Conservation (phyloP, 1,140 invertebrate species). For the Drosophila lini region DNA sequence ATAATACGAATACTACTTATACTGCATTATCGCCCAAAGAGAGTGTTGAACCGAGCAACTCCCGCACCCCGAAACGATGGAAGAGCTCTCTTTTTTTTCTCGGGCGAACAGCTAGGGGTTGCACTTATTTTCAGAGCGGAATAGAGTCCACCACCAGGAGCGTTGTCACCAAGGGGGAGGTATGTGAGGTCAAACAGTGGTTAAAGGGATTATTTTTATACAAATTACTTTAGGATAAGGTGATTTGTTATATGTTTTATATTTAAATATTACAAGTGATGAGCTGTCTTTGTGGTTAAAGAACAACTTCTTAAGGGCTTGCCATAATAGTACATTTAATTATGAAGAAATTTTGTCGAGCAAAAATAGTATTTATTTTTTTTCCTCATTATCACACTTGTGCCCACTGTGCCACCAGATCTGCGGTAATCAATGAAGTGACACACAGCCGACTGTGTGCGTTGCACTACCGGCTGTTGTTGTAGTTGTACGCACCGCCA, state of each 20-base stretch:
- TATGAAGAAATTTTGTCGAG: no score
- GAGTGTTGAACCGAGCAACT: slow-evolving; percentile 2
- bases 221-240: neutral
- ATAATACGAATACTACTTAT: slow-evolving; percentile 28
- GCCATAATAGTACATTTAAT: no score
- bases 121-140: slow-evolving; percentile 53
- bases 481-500: slow-evolving; percentile 29
- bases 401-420: slow-evolving; percentile 42
- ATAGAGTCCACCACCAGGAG: slow-evolving; percentile 24
- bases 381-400: accelerated
- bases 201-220: neutral
- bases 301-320: no score
- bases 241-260: neutral
- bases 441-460: slow-evolving; percentile 23
- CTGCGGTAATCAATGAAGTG: slow-evolving; percentile 21
- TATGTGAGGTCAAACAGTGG: slow-evolving; percentile 24
- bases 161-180: slow-evolving; percentile 10
- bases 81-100: slow-evolving; percentile 29
- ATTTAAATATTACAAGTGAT: no score
- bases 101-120: slow-evolving; percentile 50
- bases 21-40: slow-evolving; percentile 25
- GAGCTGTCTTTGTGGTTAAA: no score
- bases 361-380: neutral
- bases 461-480: slow-evolving; percentile 1
- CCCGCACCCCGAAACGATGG: slow-evolving; percentile 17